A percentile compares a stretch with the other conserved stretches of the same genome.
Conservation (phyloP, 2,113 vertebrate genomes). For the Spea multiplicata region DNA sequence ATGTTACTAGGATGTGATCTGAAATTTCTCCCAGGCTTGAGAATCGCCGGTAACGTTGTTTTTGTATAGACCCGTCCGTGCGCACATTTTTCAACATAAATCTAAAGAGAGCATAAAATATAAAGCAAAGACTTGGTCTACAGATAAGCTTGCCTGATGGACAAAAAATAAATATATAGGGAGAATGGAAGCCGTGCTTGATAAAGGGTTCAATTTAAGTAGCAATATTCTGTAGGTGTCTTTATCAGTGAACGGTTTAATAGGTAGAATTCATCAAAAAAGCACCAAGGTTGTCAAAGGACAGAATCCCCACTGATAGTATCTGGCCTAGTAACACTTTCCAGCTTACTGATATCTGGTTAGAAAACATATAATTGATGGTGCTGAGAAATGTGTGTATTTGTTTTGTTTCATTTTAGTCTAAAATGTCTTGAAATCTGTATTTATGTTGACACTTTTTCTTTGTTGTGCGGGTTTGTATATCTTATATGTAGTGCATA, state of each 20-base stretch:
- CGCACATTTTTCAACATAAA: neutral
- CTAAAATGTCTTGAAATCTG: neutral
- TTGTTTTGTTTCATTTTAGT: neutral
- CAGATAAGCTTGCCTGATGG: conserved; percentile 1
- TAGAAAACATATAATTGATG: neutral
- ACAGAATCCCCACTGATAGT: conserved; percentile 17
- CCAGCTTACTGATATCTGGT: neutral
- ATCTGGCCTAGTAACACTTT: conserved; percentile 24
- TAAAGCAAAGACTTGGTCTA: conserved; percentile 8
- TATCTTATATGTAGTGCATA: too few species aligned
- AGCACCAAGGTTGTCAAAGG: conserved; percentile 22
- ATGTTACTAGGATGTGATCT: neutral
- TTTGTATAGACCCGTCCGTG: neutral
- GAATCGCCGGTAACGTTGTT: neutral
- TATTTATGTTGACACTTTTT: neutral
- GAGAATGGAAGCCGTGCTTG: neutral
- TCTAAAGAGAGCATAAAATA: conserved; percentile 24
- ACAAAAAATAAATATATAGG: conserved; percentile 25
- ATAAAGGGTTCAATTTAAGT: conserved; percentile 33
- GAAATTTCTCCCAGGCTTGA: neutral
- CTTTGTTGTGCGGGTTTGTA: too few species aligned
- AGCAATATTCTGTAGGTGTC: conserved; percentile 37
- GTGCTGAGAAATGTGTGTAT: neutral
- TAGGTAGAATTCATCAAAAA: conserved; percentile 25
- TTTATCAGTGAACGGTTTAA: conserved; percentile 32